These are phyloP conservation scores for Glareola pratincola DNA, from an alignment of 2,113 vertebrate species.

Conservation along the genomic window DNA sequence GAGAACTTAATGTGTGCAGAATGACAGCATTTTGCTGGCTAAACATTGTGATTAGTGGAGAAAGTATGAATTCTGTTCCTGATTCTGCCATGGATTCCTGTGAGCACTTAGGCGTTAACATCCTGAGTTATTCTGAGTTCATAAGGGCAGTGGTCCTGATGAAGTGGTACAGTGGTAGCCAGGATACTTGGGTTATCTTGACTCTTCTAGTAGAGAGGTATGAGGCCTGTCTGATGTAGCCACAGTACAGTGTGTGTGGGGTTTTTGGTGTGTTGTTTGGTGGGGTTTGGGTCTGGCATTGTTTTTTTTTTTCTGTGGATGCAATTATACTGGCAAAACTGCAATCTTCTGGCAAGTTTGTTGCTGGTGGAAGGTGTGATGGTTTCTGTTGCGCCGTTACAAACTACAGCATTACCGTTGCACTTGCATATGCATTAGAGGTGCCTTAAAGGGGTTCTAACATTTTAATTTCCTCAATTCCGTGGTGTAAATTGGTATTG, in stretches of 20 bases:
- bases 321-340: neutral
- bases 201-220: neutral
- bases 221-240: neutral
- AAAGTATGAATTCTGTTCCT: neutral
- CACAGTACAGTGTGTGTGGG: fast-evolving
- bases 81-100: neutral
- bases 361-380: neutral
- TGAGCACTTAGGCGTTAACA: fast-evolving
- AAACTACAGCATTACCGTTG: fast-evolving
- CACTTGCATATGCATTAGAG: fast-evolving
- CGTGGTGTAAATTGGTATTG: fast-evolving
- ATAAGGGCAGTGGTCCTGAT: neutral
- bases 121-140: neutral
- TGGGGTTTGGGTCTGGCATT: neutral
- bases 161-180: neutral
- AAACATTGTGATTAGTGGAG: neutral
- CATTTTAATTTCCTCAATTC: fast-evolving
- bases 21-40: neutral
- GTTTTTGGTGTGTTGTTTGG: neutral
- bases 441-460: too few relatives aligned
- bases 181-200: neutral
- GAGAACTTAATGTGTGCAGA: fast-evolving
- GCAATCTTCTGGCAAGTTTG: neutral
- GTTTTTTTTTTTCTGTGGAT: neutral
- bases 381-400: neutral